Evolutionary conservation across 2,113 vertebrate species (phyloP), one percentile per base, ranked within the genome.

Genomic region (Leptocoma aspasia): DNA sequence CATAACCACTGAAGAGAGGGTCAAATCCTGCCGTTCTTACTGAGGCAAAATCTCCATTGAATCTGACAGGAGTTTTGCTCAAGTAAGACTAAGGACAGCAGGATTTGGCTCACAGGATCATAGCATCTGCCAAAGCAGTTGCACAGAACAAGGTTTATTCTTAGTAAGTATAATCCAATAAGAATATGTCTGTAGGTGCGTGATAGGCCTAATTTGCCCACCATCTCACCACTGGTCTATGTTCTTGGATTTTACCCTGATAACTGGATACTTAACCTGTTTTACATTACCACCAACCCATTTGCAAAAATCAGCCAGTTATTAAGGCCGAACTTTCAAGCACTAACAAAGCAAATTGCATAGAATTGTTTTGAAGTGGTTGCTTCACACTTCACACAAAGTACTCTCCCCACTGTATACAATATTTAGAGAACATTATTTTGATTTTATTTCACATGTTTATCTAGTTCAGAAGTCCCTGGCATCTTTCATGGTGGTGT

Each of bases 151-250:
- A 93, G 96, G 95, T 96, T 96, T 96, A 96, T 97, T 97, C 95
- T 97, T 97, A 97, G 96, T 82, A 97, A 96, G 82, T 95, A 96
- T 97, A 97, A 97, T 97, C 97, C 97, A 96, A 94, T 97, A 94
- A 96, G 95, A 97, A 96, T 97, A 96, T 97, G 94, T 97, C 91
- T 97, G 95, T 95, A 96, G 96, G 91, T 97, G 77, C 75, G 39
- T 94, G 96, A 96, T 97, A 97, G 88, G 45, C 75, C 94, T 98
- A 92, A 96, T 97, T 96, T 97, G 73, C 70, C 81, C 64, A 96
- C 82, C 94, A 87, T 91, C 88, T 92, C 76, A 88, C 53, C 56
- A 47, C 61, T 45, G 52, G 57, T 86, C 92, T 95, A 26, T 54
- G 39, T 17, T 94, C 90, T 82, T 71, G 69, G 65, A 85, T 79